phyloP scores from a whole-genome alignment of 2,113 vertebrate genomes.

The Chloroceryle aenea region DNA sequence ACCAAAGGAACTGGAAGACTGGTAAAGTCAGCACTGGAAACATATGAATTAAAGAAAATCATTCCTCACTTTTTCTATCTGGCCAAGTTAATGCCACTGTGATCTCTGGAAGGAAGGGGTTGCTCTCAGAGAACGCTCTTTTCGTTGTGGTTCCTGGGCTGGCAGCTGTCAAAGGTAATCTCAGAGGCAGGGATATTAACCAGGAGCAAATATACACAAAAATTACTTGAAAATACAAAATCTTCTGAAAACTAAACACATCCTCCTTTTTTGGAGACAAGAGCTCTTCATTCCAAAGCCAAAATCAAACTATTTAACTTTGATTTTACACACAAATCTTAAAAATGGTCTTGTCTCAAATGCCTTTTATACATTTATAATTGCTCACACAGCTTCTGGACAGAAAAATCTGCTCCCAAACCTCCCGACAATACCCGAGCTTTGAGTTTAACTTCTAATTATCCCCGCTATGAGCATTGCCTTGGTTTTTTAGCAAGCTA shows the following conservation, averaged over 20 bases:
- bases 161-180: background rate
- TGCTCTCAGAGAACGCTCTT: background rate
- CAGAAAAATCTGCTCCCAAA: background rate
- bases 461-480: background rate
- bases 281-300: background rate
- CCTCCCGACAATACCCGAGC: background rate
- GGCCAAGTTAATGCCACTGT: background rate
- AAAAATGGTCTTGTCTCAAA: background rate
- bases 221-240: background rate
- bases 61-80: background rate
- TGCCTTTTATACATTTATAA: background rate
- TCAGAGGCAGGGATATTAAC: background rate
- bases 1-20: background rate
- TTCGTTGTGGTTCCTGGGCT: background rate
- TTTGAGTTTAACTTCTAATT: background rate
- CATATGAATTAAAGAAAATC: background rate
- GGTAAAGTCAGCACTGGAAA: background rate
- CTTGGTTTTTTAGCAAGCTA: background rate
- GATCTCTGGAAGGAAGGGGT: background rate
- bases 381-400: background rate
- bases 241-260: accelerated
- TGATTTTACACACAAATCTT: background rate
- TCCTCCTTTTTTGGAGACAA: background rate
- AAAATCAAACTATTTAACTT: background rate
- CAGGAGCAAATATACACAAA: background rate